These are phyloP conservation scores for Chelon labrosus DNA, from an alignment of 2,797 vertebrate species.

Conservation along the genomic window DNA sequence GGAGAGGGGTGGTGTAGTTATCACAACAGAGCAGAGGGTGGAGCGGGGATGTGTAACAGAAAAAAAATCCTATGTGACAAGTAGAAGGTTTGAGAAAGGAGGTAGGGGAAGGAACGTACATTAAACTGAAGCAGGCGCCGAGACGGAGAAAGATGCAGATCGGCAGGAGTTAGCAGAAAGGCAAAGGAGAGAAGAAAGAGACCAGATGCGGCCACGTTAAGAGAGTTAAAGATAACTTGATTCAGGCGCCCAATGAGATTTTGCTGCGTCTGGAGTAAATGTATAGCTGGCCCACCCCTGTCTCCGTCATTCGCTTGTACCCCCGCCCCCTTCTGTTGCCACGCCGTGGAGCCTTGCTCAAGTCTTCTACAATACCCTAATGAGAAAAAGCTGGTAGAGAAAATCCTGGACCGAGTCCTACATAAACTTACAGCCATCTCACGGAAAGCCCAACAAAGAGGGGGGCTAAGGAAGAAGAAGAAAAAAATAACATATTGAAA, in stretches of 20 bases:
- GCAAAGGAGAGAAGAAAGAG: conserved; percentile 14
- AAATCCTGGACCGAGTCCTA: conserved; percentile 94
- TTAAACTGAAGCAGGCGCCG: conserved; percentile 1
- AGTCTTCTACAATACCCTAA: conserved; percentile 86
- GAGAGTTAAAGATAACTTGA: conserved; percentile 56
- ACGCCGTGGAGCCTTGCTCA: conserved; percentile 85
- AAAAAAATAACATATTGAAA: conserved; percentile 2
- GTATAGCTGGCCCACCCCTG: conserved; percentile 56
- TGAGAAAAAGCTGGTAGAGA: conserved; percentile 96
- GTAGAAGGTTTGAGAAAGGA: not conserved
- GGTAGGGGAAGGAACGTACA: not conserved
- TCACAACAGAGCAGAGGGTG: conserved; percentile 23
- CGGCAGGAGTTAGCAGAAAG: conserved; percentile 46
- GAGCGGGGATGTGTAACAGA: conserved; percentile 4
- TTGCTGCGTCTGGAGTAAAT: conserved; percentile 51
- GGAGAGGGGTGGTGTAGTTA: conserved; percentile 13
- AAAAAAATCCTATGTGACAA: not conserved
- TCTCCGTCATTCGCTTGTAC: conserved; percentile 12
- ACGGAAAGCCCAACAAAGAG: conserved; percentile 80
- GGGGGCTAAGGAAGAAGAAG: conserved; percentile 42
- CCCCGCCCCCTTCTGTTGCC: conserved; percentile 83
- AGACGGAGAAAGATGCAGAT: conserved; percentile 15
- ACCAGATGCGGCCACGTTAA: conserved; percentile 33
- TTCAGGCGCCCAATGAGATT: conserved; percentile 63
- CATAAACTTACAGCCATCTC: conserved; percentile 97